Evolutionary conservation across 1,140 invertebrate species (phyloP).

Genomic region (Sweltsa coloradensis): DNA sequence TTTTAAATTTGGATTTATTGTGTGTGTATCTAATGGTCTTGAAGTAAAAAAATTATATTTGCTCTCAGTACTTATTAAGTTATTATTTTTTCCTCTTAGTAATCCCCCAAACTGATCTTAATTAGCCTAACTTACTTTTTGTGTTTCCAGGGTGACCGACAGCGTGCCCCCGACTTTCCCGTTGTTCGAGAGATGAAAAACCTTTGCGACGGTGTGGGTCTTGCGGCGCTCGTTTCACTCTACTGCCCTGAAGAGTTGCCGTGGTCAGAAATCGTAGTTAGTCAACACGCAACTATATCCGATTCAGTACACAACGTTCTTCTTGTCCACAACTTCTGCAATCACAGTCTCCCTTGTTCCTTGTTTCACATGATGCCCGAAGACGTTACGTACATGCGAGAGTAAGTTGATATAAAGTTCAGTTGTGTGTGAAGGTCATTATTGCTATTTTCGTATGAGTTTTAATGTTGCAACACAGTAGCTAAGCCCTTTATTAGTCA

Average conservation of each 20-base stretch:
- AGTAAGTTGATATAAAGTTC: too few species aligned
- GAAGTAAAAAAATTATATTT: too few species aligned
- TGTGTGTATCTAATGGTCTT: too few species aligned
- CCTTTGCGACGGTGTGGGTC: slow-evolving; percentile 81
- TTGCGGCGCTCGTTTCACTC: slow-evolving; percentile 81
- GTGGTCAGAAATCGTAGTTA: slow-evolving; percentile 56
- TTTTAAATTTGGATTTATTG: too few species aligned
- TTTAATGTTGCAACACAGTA: too few species aligned
- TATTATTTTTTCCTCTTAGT: too few species aligned
- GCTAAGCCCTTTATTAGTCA: too few species aligned
- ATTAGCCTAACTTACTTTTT: background rate
- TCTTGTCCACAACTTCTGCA: slow-evolving; percentile 80
- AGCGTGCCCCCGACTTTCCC: slow-evolving; percentile 33
- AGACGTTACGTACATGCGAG: slow-evolving; percentile 90
- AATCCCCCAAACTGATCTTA: too few species aligned
- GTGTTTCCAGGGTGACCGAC: slow-evolving; percentile 10
- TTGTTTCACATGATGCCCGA: slow-evolving; percentile 93
- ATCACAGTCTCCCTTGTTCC: slow-evolving; percentile 68
- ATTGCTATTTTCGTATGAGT: too few species aligned
- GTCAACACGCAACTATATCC: slow-evolving; percentile 51
- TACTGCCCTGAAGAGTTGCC: slow-evolving; percentile 85
- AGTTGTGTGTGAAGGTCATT: too few species aligned
- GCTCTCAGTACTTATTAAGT: too few species aligned
- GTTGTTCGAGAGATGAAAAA: slow-evolving; percentile 51
- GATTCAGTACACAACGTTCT: slow-evolving; percentile 92